Evolutionary conservation across 2,888 invertebrate species (phyloP).

Genomic region (Apamea epomidion): DNA sequence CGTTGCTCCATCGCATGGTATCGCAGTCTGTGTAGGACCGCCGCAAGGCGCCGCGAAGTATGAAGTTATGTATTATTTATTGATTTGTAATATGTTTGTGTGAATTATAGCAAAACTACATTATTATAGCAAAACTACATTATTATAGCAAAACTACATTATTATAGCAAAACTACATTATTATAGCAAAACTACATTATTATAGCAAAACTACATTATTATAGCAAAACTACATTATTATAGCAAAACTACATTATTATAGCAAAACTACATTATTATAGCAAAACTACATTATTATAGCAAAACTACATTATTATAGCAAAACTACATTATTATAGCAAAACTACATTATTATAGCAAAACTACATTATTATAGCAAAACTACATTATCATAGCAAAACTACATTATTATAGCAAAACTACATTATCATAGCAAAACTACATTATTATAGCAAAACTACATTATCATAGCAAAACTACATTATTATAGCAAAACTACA

Average conservation of each 20-base stretch:
- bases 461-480: too few relatives aligned
- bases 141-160: not conserved
- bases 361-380: not conserved
- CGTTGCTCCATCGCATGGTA: conserved; percentile 42
- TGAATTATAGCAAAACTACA: not conserved
- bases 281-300: not conserved
- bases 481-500: not conserved
- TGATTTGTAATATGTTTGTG: not conserved
- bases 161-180: not conserved
- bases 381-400: too few relatives aligned
- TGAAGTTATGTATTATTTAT: not conserved
- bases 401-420: not conserved
- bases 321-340: not conserved
- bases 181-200: not conserved
- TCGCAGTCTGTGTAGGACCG: conserved; percentile 12
- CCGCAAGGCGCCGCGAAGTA: not conserved
- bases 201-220: not conserved
- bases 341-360: not conserved
- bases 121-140: too few relatives aligned
- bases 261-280: not conserved
- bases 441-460: not conserved
- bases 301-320: not conserved
- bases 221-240: not conserved
- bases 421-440: too few relatives aligned
- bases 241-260: not conserved